Conservation (phyloP, 64 coral and sea anemone species). For the Montipora sp. region DNA sequence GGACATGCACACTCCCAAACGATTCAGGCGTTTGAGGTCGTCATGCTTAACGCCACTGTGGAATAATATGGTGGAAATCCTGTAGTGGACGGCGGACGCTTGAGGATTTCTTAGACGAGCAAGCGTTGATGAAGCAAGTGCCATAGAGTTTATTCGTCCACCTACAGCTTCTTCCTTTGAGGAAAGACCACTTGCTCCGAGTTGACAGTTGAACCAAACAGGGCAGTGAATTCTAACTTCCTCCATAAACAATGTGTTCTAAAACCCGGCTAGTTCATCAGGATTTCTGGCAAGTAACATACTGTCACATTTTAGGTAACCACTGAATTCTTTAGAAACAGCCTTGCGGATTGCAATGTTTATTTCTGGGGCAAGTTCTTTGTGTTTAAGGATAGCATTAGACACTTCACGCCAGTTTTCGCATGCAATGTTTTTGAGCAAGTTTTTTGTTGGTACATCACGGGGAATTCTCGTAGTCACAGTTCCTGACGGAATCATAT, state of each 20-base stretch:
- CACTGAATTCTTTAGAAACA: constrained; percentile 10
- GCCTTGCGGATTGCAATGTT: neutral
- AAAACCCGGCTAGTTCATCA: constrained; percentile 7
- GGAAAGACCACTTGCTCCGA: constrained; percentile 21
- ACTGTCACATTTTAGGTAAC: neutral
- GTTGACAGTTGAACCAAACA: neutral
- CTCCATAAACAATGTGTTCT: neutral
- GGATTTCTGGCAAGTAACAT: neutral
- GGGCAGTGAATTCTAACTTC: constrained; percentile 14
- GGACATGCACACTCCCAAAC: constrained; percentile 34
- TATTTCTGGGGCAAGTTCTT: constrained; percentile 23
- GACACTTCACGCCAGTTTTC: constrained; percentile 53
- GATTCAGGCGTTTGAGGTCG: constrained; percentile 21
- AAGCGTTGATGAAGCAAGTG: constrained; percentile 2
- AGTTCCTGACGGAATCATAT: constrained; percentile 3
- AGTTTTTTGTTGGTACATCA: constrained; percentile 19
- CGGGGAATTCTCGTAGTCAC: constrained; percentile 21
- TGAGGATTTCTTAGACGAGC: constrained; percentile 8
- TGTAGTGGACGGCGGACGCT: constrained; percentile 6
- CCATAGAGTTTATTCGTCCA: constrained; percentile 1
- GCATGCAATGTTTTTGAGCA: constrained; percentile 19
- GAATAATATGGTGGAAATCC: constrained; percentile 32
- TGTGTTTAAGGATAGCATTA: constrained; percentile 25
- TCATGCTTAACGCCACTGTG: constrained; percentile 34
- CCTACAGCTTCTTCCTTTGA: neutral